Conservation (phyloP, 2,113 vertebrate genomes). For the Trochalopteron elliotii region DNA sequence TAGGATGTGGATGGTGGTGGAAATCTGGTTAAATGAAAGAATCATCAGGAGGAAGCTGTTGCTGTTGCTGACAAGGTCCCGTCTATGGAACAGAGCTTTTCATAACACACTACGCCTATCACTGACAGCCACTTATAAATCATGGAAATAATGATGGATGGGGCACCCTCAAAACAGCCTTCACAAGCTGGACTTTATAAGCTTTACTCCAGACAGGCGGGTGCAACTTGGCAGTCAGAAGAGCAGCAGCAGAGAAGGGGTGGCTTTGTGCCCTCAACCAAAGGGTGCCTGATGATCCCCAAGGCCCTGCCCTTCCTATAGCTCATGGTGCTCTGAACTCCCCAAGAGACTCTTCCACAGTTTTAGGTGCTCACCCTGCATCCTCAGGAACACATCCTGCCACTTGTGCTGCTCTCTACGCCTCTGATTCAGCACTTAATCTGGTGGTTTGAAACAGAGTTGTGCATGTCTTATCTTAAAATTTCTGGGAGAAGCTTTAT, state of each 20-base stretch:
- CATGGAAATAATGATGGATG: background rate
- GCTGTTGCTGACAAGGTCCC: rapidly evolving
- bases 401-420: background rate
- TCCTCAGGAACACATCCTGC: rapidly evolving
- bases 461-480: background rate
- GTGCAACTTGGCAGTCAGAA: background rate
- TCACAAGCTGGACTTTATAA: background rate
- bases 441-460: background rate
- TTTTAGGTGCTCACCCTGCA: background rate
- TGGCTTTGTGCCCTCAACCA: rapidly evolving
- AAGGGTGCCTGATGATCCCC: rapidly evolving
- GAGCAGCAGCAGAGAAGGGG: background rate
- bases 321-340: background rate
- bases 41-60: background rate
- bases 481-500: background rate
- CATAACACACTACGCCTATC: background rate
- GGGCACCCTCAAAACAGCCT: background rate
- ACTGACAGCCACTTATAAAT: background rate
- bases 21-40: background rate
- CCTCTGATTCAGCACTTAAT: background rate
- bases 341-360: background rate
- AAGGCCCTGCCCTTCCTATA: background rate
- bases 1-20: background rate
- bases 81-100: background rate
- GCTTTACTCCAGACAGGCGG: background rate